Evolutionary conservation across 2,888 invertebrate species (phyloP).

Genomic region (Archips crataeganus): DNA sequence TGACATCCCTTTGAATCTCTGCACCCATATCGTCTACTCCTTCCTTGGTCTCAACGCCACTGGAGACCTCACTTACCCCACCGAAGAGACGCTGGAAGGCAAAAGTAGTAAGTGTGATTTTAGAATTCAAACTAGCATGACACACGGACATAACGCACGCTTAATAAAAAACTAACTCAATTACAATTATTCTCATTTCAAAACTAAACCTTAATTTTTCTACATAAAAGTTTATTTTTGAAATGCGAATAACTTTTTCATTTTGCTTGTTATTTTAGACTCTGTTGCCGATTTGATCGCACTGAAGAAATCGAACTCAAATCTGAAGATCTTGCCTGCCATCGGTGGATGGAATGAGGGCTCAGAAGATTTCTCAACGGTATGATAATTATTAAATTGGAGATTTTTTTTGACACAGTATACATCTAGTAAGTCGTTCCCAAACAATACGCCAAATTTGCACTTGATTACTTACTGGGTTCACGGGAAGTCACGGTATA

Average conservation of each 20-base stretch:
- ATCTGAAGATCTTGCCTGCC: slow-evolving; percentile 67
- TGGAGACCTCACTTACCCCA: slow-evolving; percentile 25
- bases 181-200: no score
- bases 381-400: slow-evolving; percentile 41
- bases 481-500: no score
- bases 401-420: neutral
- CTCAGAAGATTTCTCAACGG: slow-evolving; percentile 75
- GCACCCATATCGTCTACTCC: slow-evolving; percentile 46
- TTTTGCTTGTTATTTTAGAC: slow-evolving; percentile 38
- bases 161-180: no score
- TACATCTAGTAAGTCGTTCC: no score
- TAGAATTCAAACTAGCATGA: no score
- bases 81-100: slow-evolving; percentile 28
- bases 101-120: slow-evolving; percentile 43
- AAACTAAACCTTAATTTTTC: no score
- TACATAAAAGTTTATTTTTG: no score
- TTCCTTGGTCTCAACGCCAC: slow-evolving; percentile 40
- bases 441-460: no score
- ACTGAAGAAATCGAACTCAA: slow-evolving; percentile 67
- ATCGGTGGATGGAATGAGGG: slow-evolving; percentile 83
- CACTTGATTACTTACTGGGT: no score
- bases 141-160: no score
- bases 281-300: slow-evolving; percentile 59
- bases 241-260: no score
- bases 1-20: slow-evolving; percentile 43